Conservation (phyloP, 2,797 vertebrate species). For the Corythornis leucogaster region DNA sequence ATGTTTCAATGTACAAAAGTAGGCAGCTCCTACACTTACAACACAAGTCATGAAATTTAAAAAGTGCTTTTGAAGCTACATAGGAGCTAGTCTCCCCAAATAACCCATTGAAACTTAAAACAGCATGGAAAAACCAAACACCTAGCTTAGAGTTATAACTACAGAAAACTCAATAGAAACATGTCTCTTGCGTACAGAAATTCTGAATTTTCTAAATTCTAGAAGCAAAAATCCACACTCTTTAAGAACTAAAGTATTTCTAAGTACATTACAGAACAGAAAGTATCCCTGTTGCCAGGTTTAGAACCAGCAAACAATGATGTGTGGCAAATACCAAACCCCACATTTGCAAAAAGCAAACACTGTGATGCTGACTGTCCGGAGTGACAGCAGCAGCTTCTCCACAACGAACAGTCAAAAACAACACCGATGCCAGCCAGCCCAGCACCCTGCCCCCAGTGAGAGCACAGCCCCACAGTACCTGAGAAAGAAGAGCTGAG, state of each 20-base stretch:
- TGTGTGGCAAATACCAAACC: background rate
- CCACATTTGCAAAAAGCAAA: background rate
- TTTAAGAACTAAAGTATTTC: background rate
- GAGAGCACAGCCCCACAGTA: background rate
- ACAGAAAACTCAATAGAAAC: background rate
- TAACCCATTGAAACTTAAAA: background rate
- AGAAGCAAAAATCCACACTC: background rate
- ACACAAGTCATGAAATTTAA: accelerated
- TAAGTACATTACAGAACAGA: background rate
- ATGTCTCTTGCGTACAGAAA: background rate
- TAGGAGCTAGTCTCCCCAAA: background rate
- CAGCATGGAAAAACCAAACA: background rate
- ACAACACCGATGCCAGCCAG: accelerated
- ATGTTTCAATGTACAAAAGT: background rate
- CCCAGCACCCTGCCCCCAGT: background rate
- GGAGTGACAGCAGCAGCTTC: background rate
- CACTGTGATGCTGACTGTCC: accelerated
- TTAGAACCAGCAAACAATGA: background rate
- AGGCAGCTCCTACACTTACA: background rate
- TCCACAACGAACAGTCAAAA: background rate
- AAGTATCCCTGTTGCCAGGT: background rate
- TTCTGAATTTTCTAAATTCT: background rate
- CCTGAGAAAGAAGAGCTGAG: background rate
- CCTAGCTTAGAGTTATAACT: background rate
- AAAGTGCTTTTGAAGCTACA: background rate